Evolutionary conservation across 2,113 vertebrate species (phyloP).

Genomic region (Ranitomeya variabilis): DNA sequence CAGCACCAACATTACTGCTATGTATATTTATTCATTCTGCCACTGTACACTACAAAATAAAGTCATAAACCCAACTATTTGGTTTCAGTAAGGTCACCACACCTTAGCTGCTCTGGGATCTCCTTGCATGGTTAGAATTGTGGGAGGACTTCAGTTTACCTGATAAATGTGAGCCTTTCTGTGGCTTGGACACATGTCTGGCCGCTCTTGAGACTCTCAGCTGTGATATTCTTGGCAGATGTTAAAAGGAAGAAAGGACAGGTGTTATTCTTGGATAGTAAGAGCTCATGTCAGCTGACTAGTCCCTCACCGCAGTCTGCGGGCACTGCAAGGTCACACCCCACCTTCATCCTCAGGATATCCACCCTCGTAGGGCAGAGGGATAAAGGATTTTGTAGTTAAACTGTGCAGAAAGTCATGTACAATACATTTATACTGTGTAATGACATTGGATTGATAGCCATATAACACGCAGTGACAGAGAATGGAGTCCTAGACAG

Average conservation of each 20-base stretch:
- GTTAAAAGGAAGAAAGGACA: conserved; percentile 46
- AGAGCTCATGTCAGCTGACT: conserved; percentile 39
- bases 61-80: background rate
- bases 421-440: background rate
- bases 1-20: background rate
- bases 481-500: background rate
- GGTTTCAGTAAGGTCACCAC: background rate
- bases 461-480: background rate
- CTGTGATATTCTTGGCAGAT: conserved; percentile 45
- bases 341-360: conserved; percentile 56
- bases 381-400: conserved; percentile 3
- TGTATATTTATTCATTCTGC: background rate
- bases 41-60: background rate
- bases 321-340: conserved; percentile 40
- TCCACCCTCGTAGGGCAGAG: conserved; percentile 11
- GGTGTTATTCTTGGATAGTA: conserved; percentile 53
- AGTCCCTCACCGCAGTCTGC: conserved; percentile 43
- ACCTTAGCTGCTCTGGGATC: background rate
- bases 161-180: conserved; percentile 7
- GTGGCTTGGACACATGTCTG: conserved; percentile 40
- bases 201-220: conserved; percentile 29
- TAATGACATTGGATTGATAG: conserved; percentile 10
- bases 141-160: conserved; percentile 1
- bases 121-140: background rate
- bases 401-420: background rate